phyloP scores from a whole-genome alignment of 2,888 invertebrate genomes.

The Uropetala carovei region DNA sequence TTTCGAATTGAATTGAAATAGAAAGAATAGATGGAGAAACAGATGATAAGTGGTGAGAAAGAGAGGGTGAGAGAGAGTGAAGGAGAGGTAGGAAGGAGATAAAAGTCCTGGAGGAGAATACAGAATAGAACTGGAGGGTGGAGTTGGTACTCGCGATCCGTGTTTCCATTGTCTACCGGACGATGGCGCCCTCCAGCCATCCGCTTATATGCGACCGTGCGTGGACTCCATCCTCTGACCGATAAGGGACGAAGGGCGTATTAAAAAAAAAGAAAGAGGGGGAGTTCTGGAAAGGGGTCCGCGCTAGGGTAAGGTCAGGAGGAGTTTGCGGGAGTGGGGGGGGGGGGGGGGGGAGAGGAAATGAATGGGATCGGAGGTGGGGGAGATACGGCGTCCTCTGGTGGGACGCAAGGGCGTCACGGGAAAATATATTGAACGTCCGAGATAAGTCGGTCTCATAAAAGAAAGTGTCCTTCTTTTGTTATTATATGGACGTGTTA shows the following conservation, averaged over 20 bases:
- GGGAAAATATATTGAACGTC: constrained; percentile 29
- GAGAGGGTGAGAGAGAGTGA: no score
- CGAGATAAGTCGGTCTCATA: constrained; percentile 23
- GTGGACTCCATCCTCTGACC: neutral
- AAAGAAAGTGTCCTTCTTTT: constrained; percentile 8
- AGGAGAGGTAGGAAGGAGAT: no score
- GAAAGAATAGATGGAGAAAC: no score
- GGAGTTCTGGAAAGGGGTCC: neutral
- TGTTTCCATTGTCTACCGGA: neutral
- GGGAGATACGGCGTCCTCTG: no score
- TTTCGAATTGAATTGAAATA: no score
- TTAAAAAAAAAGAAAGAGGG: neutral
- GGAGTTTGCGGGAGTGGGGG: neutral
- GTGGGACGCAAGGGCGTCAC: neutral
- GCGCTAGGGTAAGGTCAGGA: constrained; percentile 11
- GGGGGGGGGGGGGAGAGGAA: no score
- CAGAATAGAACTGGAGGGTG: neutral
- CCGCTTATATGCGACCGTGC: neutral
- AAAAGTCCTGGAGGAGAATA: no score
- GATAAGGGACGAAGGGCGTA: neutral
- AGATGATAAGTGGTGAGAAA: no score
- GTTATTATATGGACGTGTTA: neutral
- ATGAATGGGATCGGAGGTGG: neutral
- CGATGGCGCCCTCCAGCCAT: neutral
- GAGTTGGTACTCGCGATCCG: neutral